Evolutionary conservation across 2,113 vertebrate genomes (phyloP), one percentile per base, ranked within the genome.

Genomic region (Leptocoma aspasia): DNA sequence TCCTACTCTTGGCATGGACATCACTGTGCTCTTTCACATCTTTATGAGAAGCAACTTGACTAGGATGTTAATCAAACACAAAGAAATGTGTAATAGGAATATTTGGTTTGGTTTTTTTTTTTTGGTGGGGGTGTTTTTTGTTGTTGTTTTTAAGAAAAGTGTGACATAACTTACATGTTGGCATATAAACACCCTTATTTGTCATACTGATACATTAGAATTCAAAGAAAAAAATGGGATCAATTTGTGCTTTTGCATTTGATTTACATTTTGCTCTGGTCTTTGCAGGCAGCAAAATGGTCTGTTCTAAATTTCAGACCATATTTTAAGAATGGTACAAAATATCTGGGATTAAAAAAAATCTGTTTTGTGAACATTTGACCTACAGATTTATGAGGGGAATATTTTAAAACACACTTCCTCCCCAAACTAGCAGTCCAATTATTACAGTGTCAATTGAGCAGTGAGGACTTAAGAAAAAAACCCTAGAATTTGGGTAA

Each of bases 71-170:
- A 60, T 47, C 76, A 47, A 72, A 60, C 19, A 22, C 30, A 77
- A 60, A 4, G 30, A 86, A 24, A 39, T 5, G 2, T n/a, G 8
- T 15, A 70, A 39, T 10, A 16, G 6, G 4, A 20, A 18, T 31
- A 11, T 45, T 44, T 33, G 12, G 13, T 42, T 30, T 15, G 5
- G 30, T 4, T 30, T 7, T 42, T 19, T 35, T 35, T 39, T 33
- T 30, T 15, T 31, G 7, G 27, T 21, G 1, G 10, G 9, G 3
- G 1, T 24, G 14, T 2, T 39, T 35, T 27, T 28, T 70, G 9
- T 21, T 65, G 8, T 44, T 37, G 10, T n/a, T 66, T 76, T 60
- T 7, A 63, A 60, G 27, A 44, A 44, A 21, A 80, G 10, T 18
- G 3, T 35, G 20, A 57, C 47, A 22, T 14, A 78, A 87, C 19